A percentile compares a stretch with the other conserved stretches of the same genome.
Evolutionary conservation across 1,140 invertebrate species (phyloP).

Genomic region (Trachelipus rathkii): DNA sequence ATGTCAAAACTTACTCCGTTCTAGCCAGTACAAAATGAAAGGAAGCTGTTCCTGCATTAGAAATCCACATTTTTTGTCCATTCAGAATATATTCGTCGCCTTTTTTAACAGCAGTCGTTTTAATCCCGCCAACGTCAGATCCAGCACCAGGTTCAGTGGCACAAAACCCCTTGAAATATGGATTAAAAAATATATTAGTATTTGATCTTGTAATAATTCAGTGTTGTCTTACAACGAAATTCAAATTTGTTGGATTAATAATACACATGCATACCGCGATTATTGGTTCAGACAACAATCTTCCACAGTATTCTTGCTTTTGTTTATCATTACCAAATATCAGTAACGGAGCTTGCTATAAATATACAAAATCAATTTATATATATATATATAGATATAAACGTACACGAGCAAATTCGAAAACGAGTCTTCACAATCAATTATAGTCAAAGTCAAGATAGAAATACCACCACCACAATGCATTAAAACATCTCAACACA

Average conservation of each 20-base stretch:
- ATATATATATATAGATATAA: too few species aligned
- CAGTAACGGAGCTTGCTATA: slow-evolving; percentile 64
- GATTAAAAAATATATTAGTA: too few species aligned
- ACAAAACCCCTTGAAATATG: slow-evolving; percentile 31
- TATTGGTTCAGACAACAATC: too few species aligned
- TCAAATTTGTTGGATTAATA: too few species aligned
- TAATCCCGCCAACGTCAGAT: slow-evolving; percentile 84
- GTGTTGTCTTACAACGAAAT: too few species aligned
- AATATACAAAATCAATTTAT: slow-evolving; percentile 49
- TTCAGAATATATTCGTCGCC: slow-evolving; percentile 91
- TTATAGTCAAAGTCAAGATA: too few species aligned
- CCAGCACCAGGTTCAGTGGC: slow-evolving; percentile 84
- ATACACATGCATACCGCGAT: too few species aligned
- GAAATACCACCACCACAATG: too few species aligned
- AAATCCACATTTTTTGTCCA: slow-evolving; percentile 99
- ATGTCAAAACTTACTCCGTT: slow-evolving; percentile 57
- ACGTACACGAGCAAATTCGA: too few species aligned
- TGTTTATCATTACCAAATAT: slow-evolving; percentile 79
- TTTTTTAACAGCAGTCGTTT: slow-evolving; percentile 87
- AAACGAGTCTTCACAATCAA: too few species aligned
- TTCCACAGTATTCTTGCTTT: slow-evolving; percentile 75
- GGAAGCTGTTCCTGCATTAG: slow-evolving; percentile 91
- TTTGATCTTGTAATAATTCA: too few species aligned
- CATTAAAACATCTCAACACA: too few species aligned
- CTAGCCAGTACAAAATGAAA: slow-evolving; percentile 97